A percentile compares a stretch with the other conserved stretches of the same genome.
These are phyloP conservation scores for Drosophila sproati DNA, from an alignment of 1,140 invertebrate species.

Conservation along the genomic window DNA sequence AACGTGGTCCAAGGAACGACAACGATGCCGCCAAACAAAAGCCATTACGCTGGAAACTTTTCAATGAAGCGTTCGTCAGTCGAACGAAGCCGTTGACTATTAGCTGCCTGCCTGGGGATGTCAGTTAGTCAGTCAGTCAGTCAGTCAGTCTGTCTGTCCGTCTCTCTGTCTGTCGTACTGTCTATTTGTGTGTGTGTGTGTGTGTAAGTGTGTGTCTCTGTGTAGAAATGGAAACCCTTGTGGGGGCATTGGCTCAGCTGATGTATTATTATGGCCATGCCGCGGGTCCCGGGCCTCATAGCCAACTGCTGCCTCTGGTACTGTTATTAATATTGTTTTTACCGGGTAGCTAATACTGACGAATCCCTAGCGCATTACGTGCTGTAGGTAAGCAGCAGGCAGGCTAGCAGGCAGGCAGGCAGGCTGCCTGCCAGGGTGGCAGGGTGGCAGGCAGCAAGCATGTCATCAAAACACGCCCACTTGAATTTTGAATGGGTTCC, in stretches of 20 bases:
- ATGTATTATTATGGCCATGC: conserved; percentile 78
- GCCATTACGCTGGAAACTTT: conserved; percentile 82
- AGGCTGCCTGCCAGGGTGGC: no score
- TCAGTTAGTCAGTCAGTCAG: conserved; percentile 20
- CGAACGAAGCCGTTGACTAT: conserved; percentile 54
- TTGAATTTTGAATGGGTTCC: conserved; percentile 74
- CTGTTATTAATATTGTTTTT: conserved; percentile 83
- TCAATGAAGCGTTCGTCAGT: conserved; percentile 75
- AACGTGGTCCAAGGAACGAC: conserved; percentile 10
- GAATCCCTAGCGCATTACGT: conserved; percentile 81
- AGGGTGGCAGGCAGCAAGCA: conserved; percentile 48
- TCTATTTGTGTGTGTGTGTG: conserved; percentile 34
- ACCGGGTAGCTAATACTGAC: conserved; percentile 75
- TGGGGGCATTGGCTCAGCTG: conserved; percentile 78
- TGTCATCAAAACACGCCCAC: conserved; percentile 82
- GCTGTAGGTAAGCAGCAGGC: conserved; percentile 67
- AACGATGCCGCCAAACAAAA: conserved; percentile 71
- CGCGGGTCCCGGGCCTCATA: neutral
- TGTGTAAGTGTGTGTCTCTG: conserved; percentile 20
- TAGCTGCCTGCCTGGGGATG: conserved; percentile 48
- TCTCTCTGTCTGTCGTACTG: conserved; percentile 35
- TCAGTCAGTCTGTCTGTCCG: conserved; percentile 27
- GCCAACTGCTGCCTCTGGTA: conserved; percentile 46
- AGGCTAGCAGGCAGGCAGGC: no score
- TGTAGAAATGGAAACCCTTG: conserved; percentile 63